A percentile compares a stretch with the other conserved stretches of the same genome.
Evolutionary conservation across 2,797 vertebrate genomes (phyloP).

Genomic region (Anniella stebbinsi): DNA sequence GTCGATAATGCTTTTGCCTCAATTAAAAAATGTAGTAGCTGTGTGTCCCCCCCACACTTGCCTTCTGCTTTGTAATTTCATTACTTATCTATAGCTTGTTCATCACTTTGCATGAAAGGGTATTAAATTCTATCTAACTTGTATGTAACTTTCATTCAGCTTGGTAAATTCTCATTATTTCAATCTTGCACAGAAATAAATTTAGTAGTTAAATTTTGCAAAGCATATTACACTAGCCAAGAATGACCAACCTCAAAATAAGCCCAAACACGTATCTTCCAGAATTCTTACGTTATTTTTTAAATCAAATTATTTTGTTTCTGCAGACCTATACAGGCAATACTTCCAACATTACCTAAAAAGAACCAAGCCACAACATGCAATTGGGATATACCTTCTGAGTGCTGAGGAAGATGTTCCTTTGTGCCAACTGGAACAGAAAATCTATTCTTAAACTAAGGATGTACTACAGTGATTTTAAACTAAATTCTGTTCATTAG

Average conservation of each 20-base stretch:
- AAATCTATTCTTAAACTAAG: conserved; percentile 38
- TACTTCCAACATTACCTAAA: neutral
- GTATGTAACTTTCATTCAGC: neutral
- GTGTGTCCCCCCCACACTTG: neutral
- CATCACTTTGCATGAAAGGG: neutral
- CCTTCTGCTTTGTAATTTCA: neutral
- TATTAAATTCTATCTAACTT: neutral
- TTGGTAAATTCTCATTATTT: neutral
- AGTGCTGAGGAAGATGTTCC: conserved; percentile 46
- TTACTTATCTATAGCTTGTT: neutral
- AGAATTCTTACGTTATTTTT: neutral
- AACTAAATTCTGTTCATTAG: neutral
- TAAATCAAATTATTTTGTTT: neutral
- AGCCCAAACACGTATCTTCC: neutral
- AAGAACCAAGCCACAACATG: conserved; percentile 40
- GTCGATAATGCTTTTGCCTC: neutral
- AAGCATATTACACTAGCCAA: neutral
- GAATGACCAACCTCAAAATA: neutral
- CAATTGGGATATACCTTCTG: conserved; percentile 30
- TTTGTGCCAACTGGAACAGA: conserved; percentile 55
- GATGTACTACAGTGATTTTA: neutral
- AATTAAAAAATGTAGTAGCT: neutral
- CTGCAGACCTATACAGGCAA: neutral
- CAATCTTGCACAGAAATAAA: neutral
- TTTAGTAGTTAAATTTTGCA: neutral